Conservation (phyloP, 92 coral and sea anemone species). For the Micromussa lordhowensis region DNA sequence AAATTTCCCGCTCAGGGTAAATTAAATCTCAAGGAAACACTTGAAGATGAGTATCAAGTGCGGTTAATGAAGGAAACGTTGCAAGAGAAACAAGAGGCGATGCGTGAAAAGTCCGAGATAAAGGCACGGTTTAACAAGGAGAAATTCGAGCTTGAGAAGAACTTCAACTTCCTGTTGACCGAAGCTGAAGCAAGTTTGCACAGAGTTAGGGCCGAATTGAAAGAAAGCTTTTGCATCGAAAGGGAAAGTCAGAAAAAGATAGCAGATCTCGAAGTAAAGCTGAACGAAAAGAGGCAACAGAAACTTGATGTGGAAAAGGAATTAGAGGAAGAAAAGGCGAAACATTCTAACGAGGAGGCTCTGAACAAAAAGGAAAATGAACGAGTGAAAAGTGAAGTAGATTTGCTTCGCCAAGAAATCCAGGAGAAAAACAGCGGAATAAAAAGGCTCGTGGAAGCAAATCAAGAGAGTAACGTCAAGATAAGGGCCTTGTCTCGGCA, state of each 20-base stretch:
- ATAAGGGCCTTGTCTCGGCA: conserved; percentile 27
- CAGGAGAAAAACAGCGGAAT: conserved; percentile 78
- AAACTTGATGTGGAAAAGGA: conserved; percentile 59
- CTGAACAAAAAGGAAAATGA: conserved; percentile 67
- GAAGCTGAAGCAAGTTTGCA: conserved; percentile 73
- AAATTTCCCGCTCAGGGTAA: conserved; percentile 64
- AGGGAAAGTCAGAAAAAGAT: conserved; percentile 59
- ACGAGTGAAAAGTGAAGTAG: conserved; percentile 55
- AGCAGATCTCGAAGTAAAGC: conserved; percentile 66
- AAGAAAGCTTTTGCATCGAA: conserved; percentile 58
- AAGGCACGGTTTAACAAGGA: conserved; percentile 66
- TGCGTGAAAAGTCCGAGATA: conserved; percentile 50
- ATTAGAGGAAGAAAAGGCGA: conserved; percentile 58
- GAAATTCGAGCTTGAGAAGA: conserved; percentile 72
- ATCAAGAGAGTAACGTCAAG: conserved; percentile 56
- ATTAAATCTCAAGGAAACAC: conserved; percentile 70
- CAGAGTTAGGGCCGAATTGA: conserved; percentile 69
- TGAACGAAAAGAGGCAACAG: conserved; percentile 63
- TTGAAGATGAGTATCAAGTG: conserved; percentile 79
- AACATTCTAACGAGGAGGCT: conserved; percentile 51
- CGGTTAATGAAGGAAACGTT: conserved; percentile 70
- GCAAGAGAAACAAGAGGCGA: conserved; percentile 47
- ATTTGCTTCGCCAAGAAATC: conserved; percentile 67
- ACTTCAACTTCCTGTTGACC: conserved; percentile 50
- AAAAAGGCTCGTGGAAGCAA: conserved; percentile 70